Evolutionary conservation across 1,140 invertebrate genomes (phyloP).

Genomic region (Daktulosphaira vitifoliae): DNA sequence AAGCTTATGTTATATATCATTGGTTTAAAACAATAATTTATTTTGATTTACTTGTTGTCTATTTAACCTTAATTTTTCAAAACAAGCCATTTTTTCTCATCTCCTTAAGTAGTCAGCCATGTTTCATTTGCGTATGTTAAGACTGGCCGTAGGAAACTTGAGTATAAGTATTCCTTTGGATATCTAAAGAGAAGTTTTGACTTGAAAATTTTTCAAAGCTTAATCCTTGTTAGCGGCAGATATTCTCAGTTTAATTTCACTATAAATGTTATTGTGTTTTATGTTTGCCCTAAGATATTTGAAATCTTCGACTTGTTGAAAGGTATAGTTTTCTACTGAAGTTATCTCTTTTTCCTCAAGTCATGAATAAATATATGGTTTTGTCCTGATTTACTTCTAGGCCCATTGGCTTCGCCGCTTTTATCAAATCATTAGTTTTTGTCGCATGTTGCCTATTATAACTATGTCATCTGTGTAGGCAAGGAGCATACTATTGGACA

Average conservation of each 20-base stretch:
- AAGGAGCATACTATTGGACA: neutral
- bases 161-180: neutral
- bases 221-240: neutral
- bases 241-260: neutral
- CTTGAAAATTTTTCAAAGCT: neutral
- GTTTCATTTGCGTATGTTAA: neutral
- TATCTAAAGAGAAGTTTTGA: neutral
- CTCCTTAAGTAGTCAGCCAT: neutral
- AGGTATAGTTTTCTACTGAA: too few relatives aligned
- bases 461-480: conserved; percentile 2
- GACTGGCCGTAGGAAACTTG: conserved; percentile 1
- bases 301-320: neutral
- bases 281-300: neutral
- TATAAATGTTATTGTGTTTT: neutral
- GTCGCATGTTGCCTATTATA: neutral
- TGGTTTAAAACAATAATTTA: too few relatives aligned
- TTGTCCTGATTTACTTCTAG: conserved; percentile 3
- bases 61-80: too few relatives aligned
- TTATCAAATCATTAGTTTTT: conserved; percentile 4
- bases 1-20: too few relatives aligned
- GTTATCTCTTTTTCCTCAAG: too few relatives aligned
- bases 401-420: neutral
- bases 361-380: neutral
- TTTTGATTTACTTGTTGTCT: too few relatives aligned
- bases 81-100: neutral